phyloP scores from a whole-genome alignment of 2,113 vertebrate genomes.

The Prinia subflava region DNA sequence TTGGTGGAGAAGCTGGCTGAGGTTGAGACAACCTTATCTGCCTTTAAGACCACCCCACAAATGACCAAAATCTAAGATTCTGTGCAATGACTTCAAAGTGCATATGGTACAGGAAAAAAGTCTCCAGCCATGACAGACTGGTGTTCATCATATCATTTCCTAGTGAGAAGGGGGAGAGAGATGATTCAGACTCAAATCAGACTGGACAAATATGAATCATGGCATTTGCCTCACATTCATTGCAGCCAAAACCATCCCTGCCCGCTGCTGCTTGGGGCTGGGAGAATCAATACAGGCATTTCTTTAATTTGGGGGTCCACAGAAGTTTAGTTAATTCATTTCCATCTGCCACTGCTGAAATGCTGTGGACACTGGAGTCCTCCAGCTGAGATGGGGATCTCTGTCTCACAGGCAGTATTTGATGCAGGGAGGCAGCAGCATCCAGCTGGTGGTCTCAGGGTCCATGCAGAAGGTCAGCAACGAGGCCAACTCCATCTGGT shows the following conservation, averaged over 20 bases:
- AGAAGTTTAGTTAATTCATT: background rate
- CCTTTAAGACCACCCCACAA: background rate
- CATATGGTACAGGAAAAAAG: background rate
- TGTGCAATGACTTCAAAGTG: background rate
- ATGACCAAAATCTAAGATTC: background rate
- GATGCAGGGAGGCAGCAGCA: background rate
- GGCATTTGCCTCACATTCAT: background rate
- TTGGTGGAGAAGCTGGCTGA: background rate
- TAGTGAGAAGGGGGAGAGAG: background rate
- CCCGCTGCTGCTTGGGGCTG: background rate
- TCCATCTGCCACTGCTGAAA: background rate
- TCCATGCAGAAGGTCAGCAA: background rate
- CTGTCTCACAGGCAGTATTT: too few species aligned
- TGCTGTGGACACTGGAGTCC: background rate
- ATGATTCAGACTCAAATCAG: background rate
- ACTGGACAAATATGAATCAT: slow-evolving; percentile 2
- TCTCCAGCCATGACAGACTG: background rate
- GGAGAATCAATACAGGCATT: background rate
- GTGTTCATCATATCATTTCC: background rate
- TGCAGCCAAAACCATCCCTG: background rate
- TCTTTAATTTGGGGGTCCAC: background rate
- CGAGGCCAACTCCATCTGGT: background rate
- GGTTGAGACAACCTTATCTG: background rate
- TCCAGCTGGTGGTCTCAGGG: background rate
- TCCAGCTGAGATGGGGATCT: background rate